A percentile compares a stretch with the other conserved stretches of the same genome.
phyloP scores from a whole-genome alignment of 2,113 vertebrate species.

The Cricetomys ansorgei region DNA sequence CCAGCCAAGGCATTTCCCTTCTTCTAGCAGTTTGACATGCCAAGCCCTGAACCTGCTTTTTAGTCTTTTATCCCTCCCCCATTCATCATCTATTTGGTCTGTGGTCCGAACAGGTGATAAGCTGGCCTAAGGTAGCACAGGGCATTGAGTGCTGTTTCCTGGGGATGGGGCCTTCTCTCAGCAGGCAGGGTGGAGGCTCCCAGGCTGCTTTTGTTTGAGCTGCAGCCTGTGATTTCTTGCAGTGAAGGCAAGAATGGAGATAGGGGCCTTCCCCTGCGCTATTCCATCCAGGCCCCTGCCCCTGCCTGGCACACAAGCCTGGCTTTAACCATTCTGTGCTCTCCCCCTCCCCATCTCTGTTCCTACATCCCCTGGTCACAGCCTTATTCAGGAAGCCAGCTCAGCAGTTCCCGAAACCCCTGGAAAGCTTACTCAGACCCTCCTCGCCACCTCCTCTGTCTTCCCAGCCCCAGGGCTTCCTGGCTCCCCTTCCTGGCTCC shows the following conservation, averaged over 20 bases:
- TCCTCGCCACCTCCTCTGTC: background rate
- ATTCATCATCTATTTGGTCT: background rate
- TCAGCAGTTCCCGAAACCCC: background rate
- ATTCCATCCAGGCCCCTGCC: background rate
- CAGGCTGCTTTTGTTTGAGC: slow-evolving; percentile 19
- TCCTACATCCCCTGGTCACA: too few relatives aligned
- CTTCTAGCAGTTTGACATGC: background rate
- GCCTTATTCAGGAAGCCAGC: background rate
- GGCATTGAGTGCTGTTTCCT: rapidly evolving
- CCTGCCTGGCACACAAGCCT: background rate
- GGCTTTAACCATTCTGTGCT: background rate
- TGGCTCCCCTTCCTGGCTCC: background rate
- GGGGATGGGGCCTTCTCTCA: background rate
- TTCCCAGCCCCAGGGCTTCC: background rate
- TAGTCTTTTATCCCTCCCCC: background rate
- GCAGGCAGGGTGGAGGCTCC: background rate
- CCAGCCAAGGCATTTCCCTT: background rate
- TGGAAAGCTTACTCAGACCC: background rate
- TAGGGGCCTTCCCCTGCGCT: too few relatives aligned
- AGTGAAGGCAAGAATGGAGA: background rate
- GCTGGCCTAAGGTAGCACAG: background rate
- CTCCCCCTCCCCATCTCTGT: background rate
- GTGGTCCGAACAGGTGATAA: background rate
- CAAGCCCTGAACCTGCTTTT: background rate
- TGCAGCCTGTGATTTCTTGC: slow-evolving; percentile 3